Conservation (phyloP, 2,113 vertebrate species). For the Anser cygnoides region DNA sequence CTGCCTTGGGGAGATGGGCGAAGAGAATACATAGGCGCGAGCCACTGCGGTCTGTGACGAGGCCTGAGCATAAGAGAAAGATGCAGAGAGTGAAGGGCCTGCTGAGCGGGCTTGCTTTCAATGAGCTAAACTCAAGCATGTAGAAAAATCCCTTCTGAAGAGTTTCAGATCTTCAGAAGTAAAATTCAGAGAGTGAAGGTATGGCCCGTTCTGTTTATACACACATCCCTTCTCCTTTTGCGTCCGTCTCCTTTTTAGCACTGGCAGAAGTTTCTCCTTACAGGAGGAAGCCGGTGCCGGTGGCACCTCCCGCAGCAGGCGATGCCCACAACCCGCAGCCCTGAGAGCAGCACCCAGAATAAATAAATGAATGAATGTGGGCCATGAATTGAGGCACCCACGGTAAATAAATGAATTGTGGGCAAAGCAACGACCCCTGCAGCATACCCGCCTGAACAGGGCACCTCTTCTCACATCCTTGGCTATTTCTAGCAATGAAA, state of each 20-base stretch:
- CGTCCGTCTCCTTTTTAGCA: rapidly evolving
- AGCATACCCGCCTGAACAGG: too few relatives aligned
- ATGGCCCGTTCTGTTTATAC: rapidly evolving
- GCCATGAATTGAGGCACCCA: background rate
- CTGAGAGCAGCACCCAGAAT: rapidly evolving
- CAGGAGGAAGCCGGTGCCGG: rapidly evolving
- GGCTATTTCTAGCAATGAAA: background rate
- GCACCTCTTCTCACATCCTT: background rate
- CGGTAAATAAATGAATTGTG: too few relatives aligned
- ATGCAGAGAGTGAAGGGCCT: rapidly evolving
- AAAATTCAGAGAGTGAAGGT: rapidly evolving
- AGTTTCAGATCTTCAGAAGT: background rate
- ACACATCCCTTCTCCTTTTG: background rate
- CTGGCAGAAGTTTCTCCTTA: background rate
- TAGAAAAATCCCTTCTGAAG: too few relatives aligned
- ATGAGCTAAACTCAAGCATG: background rate
- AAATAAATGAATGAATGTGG: background rate
- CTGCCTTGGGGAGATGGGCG: background rate
- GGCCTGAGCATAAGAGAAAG: rapidly evolving
- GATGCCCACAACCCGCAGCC: rapidly evolving
- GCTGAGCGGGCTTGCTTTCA: background rate
- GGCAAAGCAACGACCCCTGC: background rate
- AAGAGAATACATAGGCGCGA: rapidly evolving
- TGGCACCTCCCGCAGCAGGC: rapidly evolving
- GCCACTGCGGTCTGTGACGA: background rate